Evolutionary conservation across 1,140 invertebrate genomes (phyloP), one percentile per base, ranked within the genome.

Genomic region (Philotrypesis tridentata): DNA sequence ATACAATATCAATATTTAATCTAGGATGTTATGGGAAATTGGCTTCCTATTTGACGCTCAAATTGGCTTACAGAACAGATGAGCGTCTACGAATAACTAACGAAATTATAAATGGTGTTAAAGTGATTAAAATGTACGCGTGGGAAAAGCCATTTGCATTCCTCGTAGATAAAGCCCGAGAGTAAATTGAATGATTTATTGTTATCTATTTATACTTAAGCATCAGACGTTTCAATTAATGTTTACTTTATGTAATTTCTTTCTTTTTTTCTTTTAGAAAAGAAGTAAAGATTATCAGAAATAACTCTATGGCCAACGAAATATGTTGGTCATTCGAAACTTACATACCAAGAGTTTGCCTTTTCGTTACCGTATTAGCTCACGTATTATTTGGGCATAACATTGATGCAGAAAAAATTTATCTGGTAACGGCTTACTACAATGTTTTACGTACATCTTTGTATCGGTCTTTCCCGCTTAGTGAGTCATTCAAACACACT

Each of bases 121-220:
- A 97, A 90, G 95, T 97, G 1, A 97, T 98, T 33, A 98, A 98
- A 92, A 97, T 97, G 96, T 97, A 97, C 85, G 94, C 95, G 3
- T 97, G 96, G 96, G 96, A 97, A 89, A 93, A 94, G 85, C 94
- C 95, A 0, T 97, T 97, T 87, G 92, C 94, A 48, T 93, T 93
- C 82, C 92, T 96, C 40, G 92, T 95, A 3, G 90, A 93, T 37
- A 85, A 89, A n/a, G 92, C 93, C 12, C 89, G 95, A 83, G 90
- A 83, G 92, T 93, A 89, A 89, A 79, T 83, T 37, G 21, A 21
- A 40, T 31, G 12, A 17, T 40, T 72, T 4, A 76, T 65, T 9
- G 3, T 77, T 76, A 23, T n/a, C n/a, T n/a, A n/a, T n/a, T n/a
- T n/a, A n/a, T n/a, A n/a, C n/a, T n/a, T n/a, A n/a, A n/a, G n/a